phyloP scores from a whole-genome alignment of 2,113 vertebrate species.

The Caretta caretta region DNA sequence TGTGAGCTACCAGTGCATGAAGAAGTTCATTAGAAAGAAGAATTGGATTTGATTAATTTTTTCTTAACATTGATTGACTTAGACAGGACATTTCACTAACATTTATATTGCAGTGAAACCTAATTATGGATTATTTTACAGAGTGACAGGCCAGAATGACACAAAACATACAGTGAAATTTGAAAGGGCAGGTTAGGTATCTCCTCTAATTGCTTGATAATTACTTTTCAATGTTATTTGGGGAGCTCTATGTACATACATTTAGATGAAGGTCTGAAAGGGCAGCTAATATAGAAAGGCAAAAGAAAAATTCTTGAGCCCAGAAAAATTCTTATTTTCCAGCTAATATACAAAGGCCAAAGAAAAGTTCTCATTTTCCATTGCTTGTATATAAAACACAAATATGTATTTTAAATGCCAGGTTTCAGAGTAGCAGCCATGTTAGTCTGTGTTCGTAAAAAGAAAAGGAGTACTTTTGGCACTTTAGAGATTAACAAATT shows the following conservation, averaged over 20 bases:
- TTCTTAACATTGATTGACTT: constrained; percentile 68
- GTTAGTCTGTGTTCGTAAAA: no score
- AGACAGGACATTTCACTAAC: constrained; percentile 75
- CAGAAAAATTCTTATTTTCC: neutral
- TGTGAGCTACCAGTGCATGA: neutral
- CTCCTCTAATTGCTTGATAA: constrained; percentile 60
- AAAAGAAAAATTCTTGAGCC: neutral
- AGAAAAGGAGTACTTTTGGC: no score
- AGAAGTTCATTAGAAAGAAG: constrained; percentile 61
- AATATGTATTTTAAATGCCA: neutral
- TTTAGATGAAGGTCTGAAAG: neutral
- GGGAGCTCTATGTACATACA: neutral
- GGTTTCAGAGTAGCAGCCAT: no score
- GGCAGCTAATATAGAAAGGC: neutral
- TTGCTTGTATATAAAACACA: neutral
- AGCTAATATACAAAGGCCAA: neutral
- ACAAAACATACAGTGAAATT: constrained; percentile 61
- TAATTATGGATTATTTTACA: constrained; percentile 66
- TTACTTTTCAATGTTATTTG: constrained; percentile 36
- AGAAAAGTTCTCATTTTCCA: neutral
- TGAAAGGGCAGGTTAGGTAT: constrained; percentile 36
- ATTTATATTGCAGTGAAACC: constrained; percentile 66
- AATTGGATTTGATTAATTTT: constrained; percentile 71
- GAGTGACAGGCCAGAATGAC: constrained; percentile 64
- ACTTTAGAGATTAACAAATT: no score